Conservation (phyloP, 2,888 invertebrate species). For the Acanthococcus lagerstroemiae region DNA sequence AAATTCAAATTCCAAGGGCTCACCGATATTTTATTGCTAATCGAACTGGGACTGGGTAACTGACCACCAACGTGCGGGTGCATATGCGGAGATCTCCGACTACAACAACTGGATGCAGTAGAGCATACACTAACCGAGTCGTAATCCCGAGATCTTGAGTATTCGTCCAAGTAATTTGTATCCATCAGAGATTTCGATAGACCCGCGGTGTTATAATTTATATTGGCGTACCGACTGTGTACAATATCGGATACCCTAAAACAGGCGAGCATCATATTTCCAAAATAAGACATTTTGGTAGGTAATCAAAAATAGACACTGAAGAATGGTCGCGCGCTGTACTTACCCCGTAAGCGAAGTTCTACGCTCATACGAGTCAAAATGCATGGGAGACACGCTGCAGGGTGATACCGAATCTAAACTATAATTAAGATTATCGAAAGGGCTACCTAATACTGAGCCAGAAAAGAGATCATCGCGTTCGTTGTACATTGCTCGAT, state of each 20-base stretch:
- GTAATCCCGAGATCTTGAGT: constrained; percentile 45
- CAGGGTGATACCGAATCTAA: constrained; percentile 46
- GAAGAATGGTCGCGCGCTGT: too few relatives aligned
- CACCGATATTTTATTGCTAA: constrained; percentile 54
- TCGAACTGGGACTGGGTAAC: constrained; percentile 46
- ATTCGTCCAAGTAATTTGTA: constrained; percentile 50
- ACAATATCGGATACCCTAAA: constrained; percentile 19
- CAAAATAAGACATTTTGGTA: too few relatives aligned
- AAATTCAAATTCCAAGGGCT: too few relatives aligned
- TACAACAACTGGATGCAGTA: constrained; percentile 47
- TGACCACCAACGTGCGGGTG: constrained; percentile 34
- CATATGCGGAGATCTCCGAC: constrained; percentile 23
- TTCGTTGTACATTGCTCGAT: constrained; percentile 29
- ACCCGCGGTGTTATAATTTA: constrained; percentile 33
- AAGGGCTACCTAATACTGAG: constrained; percentile 51
- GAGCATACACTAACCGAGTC: constrained; percentile 55
- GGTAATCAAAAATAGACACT: too few relatives aligned
- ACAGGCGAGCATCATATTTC: too few relatives aligned
- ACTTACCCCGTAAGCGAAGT: constrained; percentile 33
- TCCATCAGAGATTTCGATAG: constrained; percentile 48
- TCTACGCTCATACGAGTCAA: constrained; percentile 38
- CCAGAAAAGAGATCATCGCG: constrained; percentile 53
- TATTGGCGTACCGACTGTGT: constrained; percentile 11
- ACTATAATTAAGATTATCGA: constrained; percentile 45
- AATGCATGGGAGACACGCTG: constrained; percentile 33